These are phyloP conservation scores for Drosophila diplacantha DNA, from an alignment of 2,888 invertebrate species.

Conservation along the genomic window DNA sequence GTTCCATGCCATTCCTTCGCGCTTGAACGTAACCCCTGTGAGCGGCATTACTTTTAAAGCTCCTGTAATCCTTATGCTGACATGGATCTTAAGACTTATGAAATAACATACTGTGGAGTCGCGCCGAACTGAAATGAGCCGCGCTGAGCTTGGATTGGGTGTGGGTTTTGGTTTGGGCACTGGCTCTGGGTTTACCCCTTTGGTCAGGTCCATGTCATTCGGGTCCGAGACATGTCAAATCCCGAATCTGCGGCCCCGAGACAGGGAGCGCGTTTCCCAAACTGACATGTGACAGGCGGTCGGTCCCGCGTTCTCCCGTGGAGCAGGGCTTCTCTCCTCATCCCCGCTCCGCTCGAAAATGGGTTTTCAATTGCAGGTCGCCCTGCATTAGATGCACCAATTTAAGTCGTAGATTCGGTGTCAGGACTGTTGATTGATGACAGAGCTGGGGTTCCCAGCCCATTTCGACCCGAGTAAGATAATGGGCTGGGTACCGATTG, in stretches of 20 bases:
- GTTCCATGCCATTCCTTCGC: slow-evolving; percentile 12
- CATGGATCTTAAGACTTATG: slow-evolving; percentile 66
- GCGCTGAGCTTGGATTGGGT: slow-evolving; percentile 18
- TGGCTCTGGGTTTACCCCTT: slow-evolving; percentile 31
- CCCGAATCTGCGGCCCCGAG: slow-evolving; percentile 50
- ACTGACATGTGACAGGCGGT: slow-evolving; percentile 62
- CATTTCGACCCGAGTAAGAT: slow-evolving; percentile 28
- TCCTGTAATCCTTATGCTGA: slow-evolving; percentile 70
- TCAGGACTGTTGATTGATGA: slow-evolving; percentile 66
- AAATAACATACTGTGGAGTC: slow-evolving; percentile 34
- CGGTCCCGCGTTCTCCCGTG: background rate
- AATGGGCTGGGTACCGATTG: slow-evolving; percentile 44
- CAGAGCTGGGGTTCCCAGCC: slow-evolving; percentile 33
- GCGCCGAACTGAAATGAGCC: slow-evolving; percentile 22
- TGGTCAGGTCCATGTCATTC: slow-evolving; percentile 45
- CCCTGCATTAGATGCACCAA: slow-evolving; percentile 58
- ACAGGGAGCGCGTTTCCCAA: slow-evolving; percentile 48
- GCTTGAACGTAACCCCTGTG: slow-evolving; percentile 27
- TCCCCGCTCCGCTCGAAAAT: slow-evolving; percentile 2
- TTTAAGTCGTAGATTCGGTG: slow-evolving; percentile 61
- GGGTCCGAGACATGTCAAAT: slow-evolving; percentile 23
- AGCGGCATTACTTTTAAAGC: slow-evolving; percentile 58
- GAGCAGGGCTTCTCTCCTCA: slow-evolving; percentile 1
- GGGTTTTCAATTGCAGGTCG: slow-evolving; percentile 29
- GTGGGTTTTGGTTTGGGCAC: background rate